Evolutionary conservation across 2,113 vertebrate species (phyloP).

Genomic region (Phylloscopus whistleri): DNA sequence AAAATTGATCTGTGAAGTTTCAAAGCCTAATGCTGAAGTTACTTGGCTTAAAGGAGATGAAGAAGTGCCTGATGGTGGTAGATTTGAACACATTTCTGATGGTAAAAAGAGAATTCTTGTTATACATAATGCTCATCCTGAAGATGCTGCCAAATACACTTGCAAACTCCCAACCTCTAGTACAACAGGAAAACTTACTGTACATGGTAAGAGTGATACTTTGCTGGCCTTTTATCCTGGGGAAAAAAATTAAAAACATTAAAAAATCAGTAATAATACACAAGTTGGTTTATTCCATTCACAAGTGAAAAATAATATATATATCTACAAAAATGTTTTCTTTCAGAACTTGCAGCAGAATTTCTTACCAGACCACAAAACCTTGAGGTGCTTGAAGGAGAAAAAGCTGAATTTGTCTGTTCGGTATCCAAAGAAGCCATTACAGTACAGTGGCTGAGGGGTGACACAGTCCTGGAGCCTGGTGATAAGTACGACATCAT

Average conservation of each 20-base stretch:
- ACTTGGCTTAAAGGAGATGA: constrained; percentile 89
- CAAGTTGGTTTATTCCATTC: not conserved
- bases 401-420: constrained; percentile 92
- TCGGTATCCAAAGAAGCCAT: constrained; percentile 92
- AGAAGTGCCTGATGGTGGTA: constrained; percentile 90
- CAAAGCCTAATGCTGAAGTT: constrained; percentile 89
- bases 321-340: not conserved
- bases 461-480: constrained; percentile 76
- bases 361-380: constrained; percentile 90
- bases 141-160: constrained; percentile 86
- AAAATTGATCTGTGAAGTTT: constrained; percentile 94
- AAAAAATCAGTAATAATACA: not conserved
- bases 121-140: constrained; percentile 85
- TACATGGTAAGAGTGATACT: constrained; percentile 79
- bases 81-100: constrained; percentile 87
- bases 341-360: constrained; percentile 92
- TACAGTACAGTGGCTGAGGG: constrained; percentile 88
- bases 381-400: constrained; percentile 91
- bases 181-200: constrained; percentile 85
- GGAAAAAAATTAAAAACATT: not conserved
- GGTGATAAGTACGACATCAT: constrained; percentile 88
- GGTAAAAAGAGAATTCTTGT: constrained; percentile 89
- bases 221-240: not conserved
- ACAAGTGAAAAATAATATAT: not conserved
- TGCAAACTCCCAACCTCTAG: constrained; percentile 83